Base-by-base conservation (phyloP, 2,113 vertebrate species). In the Zeus faber region DNA sequence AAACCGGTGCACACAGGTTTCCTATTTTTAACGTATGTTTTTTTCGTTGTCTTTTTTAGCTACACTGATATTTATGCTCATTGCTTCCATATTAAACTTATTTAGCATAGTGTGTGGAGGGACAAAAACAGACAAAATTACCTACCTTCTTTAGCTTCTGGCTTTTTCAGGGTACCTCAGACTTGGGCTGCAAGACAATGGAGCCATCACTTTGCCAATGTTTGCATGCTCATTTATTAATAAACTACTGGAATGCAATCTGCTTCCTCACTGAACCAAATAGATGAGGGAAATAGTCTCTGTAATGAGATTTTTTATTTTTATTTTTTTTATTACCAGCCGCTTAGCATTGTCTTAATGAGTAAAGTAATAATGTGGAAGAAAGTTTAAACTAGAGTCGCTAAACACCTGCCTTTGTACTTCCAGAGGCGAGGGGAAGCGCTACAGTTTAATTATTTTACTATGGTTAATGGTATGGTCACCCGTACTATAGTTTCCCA, bases 161-260 rank as follows among this genome's bases (percentile, higher is more conserved):
- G n/a, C n/a, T 64, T 33, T 53, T 62, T 56, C 45, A 54, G 33
- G 73, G 52, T 40, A 68, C 63, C 49, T 49, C 58, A 62, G 65
- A 71, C 56, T 70, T 62, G 59, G 48, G 54, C 74, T 75, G 35
- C 41, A 57, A 80, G 68, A 82, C 79, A 80, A 79, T 72, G 72
- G 67, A 75, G 66, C 67, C 66, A 71, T 80, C 76, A 74, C 52
- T 68, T 54, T 45, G 49, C 72, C 58, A 79, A 81, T 85, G 81
- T 84, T 79, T 78, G 65, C 72, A 61, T 51, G 44, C 72, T 83
- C 66, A 70, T 70, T 77, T 84, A 85, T 85, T 87, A 87, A 87
- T 81, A 78, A 84, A 84, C 70, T 76, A 77, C 74, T 72, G 80
- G 76, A 84, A 83, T 80, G 68, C 80, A 84, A 85, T 87, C 74